Base-by-base conservation (phyloP, 2,113 vertebrate genomes). In the Burhinus bistriatus region DNA sequence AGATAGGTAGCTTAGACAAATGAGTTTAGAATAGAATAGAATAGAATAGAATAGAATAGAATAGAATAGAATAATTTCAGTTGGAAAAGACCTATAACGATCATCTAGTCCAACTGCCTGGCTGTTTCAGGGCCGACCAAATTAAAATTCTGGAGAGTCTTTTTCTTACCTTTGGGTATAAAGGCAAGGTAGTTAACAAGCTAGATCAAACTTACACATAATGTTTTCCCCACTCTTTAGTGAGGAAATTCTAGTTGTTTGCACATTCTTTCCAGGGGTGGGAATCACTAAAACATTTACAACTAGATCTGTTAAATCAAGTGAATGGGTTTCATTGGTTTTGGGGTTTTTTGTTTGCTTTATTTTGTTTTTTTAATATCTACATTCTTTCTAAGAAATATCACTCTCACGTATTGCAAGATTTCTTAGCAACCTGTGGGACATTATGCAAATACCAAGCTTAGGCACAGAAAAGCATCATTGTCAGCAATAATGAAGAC, bases 251-350 rank as follows among this genome's bases (percentile, higher is more conserved):
- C 4, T 64, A 64, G 22, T 26, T 32, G 14, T 62, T 69, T 80
- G 9, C 19, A 34, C 0, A 0, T 29, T 38, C 12, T 51, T 91
- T 80, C 44, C 0, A 0, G 22, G 18, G 2, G 1, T 57, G 7
- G 7, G 27, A 81, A 47, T 52, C 17, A 27, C 10, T 69, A 30
- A 89, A 84, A 49, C 6, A 66, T 70, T 81, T 75, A 51, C n/a
- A 83, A 36, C 7, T 78, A 1, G 0, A 18, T 59, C 23, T 62
- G 64, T 72, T 80, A 70, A 76, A 83, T 40, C 45, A 83, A 47
- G 12, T 22, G 15, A 58, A 16, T 0, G 0, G 19, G 29, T 14
- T 62, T 55, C 23, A 4, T 38, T 69, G 3, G 3, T 10, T 69
- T n/a, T 6, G 47, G 10, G 47, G 47, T 59, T 11, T 54, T 26